Evolutionary conservation across 2,797 vertebrate genomes (phyloP).

Genomic region (Hipposideros larvatus): DNA sequence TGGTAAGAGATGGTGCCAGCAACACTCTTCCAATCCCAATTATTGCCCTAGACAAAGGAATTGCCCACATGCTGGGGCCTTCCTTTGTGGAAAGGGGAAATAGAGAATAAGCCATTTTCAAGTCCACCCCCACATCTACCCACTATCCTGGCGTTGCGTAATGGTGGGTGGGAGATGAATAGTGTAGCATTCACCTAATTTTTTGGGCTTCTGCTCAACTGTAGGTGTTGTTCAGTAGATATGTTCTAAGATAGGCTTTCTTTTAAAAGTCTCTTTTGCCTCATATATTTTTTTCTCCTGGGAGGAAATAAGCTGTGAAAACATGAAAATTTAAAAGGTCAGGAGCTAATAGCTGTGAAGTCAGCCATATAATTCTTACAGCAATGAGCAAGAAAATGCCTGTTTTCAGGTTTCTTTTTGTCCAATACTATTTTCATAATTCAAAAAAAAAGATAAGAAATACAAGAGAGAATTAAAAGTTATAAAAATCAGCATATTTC

Average conservation of each 20-base stretch:
- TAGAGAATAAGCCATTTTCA: neutral
- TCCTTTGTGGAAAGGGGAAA: neutral
- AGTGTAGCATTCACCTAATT: slow-evolving; percentile 8
- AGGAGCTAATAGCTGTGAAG: slow-evolving; percentile 60
- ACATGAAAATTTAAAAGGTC: slow-evolving; percentile 54
- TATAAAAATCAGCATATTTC: neutral
- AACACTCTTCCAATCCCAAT: neutral
- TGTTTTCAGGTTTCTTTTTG: neutral
- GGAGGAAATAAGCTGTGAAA: slow-evolving; percentile 77
- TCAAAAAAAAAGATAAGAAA: neutral
- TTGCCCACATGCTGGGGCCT: neutral
- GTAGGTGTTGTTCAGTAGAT: neutral
- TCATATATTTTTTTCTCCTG: neutral
- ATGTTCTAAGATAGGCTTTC: slow-evolving; percentile 35
- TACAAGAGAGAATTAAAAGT: neutral
- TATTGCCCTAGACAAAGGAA: neutral
- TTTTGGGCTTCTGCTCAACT: neutral
- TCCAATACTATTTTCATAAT: slow-evolving; percentile 46
- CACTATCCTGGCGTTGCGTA: neutral
- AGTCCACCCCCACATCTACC: fast-evolving
- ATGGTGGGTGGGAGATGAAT: neutral
- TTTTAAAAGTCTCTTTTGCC: neutral
- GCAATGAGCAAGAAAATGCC: slow-evolving; percentile 43
- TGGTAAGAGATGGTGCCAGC: neutral
- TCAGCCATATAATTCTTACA: slow-evolving; percentile 22